phyloP scores from a whole-genome alignment of 2,113 vertebrate species.

The Microtus oregoni region DNA sequence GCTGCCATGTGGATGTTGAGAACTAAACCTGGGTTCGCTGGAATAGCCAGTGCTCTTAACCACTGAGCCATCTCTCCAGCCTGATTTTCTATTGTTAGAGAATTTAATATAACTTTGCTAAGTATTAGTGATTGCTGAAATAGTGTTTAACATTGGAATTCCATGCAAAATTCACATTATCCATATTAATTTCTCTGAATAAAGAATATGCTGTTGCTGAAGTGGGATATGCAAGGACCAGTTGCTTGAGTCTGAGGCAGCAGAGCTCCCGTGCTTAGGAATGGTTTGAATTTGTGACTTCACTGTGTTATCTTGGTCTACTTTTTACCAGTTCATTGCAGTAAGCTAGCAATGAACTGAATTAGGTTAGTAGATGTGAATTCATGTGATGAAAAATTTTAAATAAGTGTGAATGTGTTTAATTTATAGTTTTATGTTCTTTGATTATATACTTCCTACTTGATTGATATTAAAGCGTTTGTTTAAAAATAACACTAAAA shows the following conservation, averaged over 20 bases:
- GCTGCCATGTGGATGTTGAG: not conserved
- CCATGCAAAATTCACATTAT: not conserved
- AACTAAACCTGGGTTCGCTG: not conserved
- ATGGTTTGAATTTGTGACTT: not conserved
- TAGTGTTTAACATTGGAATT: constrained; percentile 19
- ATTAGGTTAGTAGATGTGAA: constrained; percentile 31
- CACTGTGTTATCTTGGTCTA: not conserved
- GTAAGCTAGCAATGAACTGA: not conserved
- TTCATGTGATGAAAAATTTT: constrained; percentile 21
- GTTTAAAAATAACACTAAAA: not conserved
- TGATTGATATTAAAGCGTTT: not conserved
- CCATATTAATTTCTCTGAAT: not conserved
- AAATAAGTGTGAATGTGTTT: constrained; percentile 18
- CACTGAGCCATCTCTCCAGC: not conserved
- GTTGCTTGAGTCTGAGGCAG: not conserved
- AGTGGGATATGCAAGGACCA: not conserved
- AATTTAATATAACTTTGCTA: constrained; percentile 1
- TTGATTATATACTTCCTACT: not conserved
- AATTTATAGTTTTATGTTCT: constrained; percentile 3
- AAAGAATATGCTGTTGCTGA: not conserved
- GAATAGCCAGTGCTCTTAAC: not conserved
- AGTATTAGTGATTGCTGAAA: not conserved
- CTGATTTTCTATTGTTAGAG: not conserved
- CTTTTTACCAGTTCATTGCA: constrained; percentile 1
- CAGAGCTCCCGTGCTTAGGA: not conserved